phyloP scores from a whole-genome alignment of 1,140 invertebrate species.

The Charaxes varanes region DNA sequence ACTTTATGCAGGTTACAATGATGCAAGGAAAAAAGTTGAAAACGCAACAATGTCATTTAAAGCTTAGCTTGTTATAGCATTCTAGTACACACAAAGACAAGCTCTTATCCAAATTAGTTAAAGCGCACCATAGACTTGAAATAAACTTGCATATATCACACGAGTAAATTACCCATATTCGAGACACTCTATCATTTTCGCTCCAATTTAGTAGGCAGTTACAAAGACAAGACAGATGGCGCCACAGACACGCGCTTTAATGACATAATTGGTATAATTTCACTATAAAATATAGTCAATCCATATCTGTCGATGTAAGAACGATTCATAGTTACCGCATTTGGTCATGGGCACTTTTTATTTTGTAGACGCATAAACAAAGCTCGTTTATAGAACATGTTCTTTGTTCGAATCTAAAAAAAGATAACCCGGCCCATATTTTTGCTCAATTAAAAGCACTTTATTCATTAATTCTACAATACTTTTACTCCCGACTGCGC shows the following conservation, averaged over 20 bases:
- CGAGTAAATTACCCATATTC: too few species aligned
- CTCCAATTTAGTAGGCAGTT: too few species aligned
- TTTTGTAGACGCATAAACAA: slow-evolving; percentile 6
- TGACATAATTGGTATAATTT: slow-evolving; percentile 17
- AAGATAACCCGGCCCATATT: not conserved
- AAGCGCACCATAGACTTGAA: too few species aligned
- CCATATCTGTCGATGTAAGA: slow-evolving; percentile 7
- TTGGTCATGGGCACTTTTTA: slow-evolving; percentile 6
- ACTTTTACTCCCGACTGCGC: too few species aligned
- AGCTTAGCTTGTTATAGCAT: too few species aligned
- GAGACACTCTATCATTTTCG: not conserved
- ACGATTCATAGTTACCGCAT: slow-evolving; percentile 10
- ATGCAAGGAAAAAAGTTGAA: too few species aligned
- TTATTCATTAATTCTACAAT: too few species aligned
- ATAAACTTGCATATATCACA: too few species aligned
- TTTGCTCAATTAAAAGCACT: not conserved
- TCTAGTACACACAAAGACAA: too few species aligned
- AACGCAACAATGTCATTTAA: too few species aligned
- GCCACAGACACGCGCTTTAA: slow-evolving; percentile 4
- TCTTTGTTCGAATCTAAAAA: slow-evolving; percentile 1
- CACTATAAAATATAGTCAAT: slow-evolving; percentile 9
- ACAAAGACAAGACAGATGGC: not conserved
- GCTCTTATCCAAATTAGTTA: too few species aligned
- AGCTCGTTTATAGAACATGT: slow-evolving; percentile 11
- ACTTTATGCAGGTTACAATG: too few species aligned